Percentiles rank a stretch among this genome's conserved stretches.
phyloP scores from a whole-genome alignment of 1,140 invertebrate species.

The Papilio aristodemus region DNA sequence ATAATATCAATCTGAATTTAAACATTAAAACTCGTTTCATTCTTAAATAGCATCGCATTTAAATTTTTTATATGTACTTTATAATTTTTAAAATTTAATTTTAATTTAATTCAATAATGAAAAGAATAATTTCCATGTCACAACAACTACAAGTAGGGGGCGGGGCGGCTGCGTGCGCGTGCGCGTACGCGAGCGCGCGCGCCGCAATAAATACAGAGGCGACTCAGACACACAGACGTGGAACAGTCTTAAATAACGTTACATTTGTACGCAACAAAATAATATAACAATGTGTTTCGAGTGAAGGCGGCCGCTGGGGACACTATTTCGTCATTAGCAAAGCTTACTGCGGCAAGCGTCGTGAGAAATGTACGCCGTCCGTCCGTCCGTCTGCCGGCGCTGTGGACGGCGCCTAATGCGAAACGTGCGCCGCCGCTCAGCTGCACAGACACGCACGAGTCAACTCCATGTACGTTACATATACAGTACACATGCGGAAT shows the following conservation, averaged over 20 bases:
- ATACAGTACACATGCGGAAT: background rate
- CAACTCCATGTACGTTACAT: background rate
- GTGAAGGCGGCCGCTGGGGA: conserved; percentile 53
- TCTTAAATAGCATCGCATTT: conserved; percentile 77
- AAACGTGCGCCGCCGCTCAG: conserved; percentile 17
- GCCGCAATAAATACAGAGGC: conserved; percentile 60
- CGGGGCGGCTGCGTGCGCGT: conserved; percentile 60
- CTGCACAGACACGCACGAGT: conserved; percentile 2
- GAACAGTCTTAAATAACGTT: conserved; percentile 77
- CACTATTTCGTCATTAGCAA: conserved; percentile 73
- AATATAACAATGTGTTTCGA: conserved; percentile 52
- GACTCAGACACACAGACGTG: conserved; percentile 70
- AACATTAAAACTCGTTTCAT: conserved; percentile 68
- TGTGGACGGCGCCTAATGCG: conserved; percentile 29
- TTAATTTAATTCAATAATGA: conserved; percentile 29
- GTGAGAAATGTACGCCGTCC: conserved; percentile 69
- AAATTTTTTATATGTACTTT: conserved; percentile 59
- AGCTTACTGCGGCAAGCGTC: conserved; percentile 77
- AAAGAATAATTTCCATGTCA: conserved; percentile 53
- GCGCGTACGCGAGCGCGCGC: conserved; percentile 44
- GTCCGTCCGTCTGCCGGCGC: conserved; percentile 37
- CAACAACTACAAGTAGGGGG: conserved; percentile 62
- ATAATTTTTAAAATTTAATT: conserved; percentile 40
- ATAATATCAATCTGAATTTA: conserved; percentile 69
- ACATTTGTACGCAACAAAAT: conserved; percentile 76